These are phyloP conservation scores for Alitta virens DNA, from an alignment of 2,888 invertebrate genomes.

Conservation along the genomic window DNA sequence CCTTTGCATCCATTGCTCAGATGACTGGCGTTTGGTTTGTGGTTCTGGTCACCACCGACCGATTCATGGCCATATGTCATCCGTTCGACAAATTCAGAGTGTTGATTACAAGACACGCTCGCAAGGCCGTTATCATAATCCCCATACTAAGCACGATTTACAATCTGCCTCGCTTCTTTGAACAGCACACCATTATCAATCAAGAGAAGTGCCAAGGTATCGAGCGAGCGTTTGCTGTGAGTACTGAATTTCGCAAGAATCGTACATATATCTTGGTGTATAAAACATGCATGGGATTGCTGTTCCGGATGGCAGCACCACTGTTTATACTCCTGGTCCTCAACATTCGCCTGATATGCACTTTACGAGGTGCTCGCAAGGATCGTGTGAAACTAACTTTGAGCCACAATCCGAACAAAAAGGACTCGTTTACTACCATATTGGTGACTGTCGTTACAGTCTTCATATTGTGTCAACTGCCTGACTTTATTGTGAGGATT, in stretches of 20 bases:
- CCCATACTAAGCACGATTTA: conserved; percentile 21
- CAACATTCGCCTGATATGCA: conserved; percentile 22
- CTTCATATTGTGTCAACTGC: conserved; percentile 26
- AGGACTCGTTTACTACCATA: conserved; percentile 27
- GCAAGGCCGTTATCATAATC: conserved; percentile 11
- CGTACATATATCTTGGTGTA: conserved; percentile 24
- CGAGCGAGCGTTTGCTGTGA: background rate
- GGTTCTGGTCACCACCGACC: conserved; percentile 27
- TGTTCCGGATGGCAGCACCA: conserved; percentile 27
- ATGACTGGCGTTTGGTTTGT: conserved; percentile 27
- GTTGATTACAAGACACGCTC: conserved; percentile 9
- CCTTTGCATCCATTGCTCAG: conserved; percentile 25
- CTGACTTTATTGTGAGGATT: conserved; percentile 21
- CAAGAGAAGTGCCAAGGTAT: conserved; percentile 15
- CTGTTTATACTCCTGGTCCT: conserved; percentile 18
- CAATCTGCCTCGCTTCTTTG: conserved; percentile 33
- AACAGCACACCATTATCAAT: conserved; percentile 13
- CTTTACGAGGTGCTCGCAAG: conserved; percentile 13
- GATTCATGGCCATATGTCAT: conserved; percentile 25
- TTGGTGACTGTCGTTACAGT: conserved; percentile 27
- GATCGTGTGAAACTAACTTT: conserved; percentile 17
- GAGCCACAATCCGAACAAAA: conserved; percentile 14
- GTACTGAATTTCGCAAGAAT: conserved; percentile 18
- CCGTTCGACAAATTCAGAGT: conserved; percentile 21
- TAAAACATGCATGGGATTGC: conserved; percentile 21